Evolutionary conservation across 2,113 vertebrate genomes (phyloP).

Genomic region (Grammatotria lemairii): DNA sequence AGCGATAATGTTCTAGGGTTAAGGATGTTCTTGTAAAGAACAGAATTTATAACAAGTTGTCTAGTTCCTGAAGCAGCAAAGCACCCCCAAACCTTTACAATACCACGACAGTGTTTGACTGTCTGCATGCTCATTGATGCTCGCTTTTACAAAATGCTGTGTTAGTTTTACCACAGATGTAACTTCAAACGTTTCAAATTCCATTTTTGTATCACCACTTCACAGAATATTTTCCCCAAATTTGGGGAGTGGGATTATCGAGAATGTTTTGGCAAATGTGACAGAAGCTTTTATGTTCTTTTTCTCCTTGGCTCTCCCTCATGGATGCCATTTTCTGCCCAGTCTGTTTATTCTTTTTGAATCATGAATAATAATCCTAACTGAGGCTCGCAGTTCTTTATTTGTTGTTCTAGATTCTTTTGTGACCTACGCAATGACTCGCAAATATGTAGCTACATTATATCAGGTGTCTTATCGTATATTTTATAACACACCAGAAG

Average conservation of each 20-base stretch:
- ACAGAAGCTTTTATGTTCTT: not conserved
- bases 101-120: not conserved
- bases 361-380: not conserved
- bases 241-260: not conserved
- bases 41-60: not conserved
- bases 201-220: not conserved
- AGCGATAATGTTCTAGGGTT: too few species aligned
- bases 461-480: not conserved
- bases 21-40: not conserved
- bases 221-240: not conserved
- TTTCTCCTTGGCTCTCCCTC: not conserved
- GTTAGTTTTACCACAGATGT: not conserved
- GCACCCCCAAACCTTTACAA: not conserved
- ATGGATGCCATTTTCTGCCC: not conserved
- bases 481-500: not conserved
- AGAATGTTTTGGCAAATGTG: not conserved
- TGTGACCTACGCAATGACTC: not conserved
- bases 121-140: not conserved
- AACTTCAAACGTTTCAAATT: not conserved
- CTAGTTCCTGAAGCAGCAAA: not conserved
- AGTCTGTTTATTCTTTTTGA: not conserved
- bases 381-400: not conserved
- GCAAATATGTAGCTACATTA: not conserved
- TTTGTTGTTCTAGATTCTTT: not conserved
- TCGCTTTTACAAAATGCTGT: rapidly evolving